phyloP scores from a whole-genome alignment of 2,113 vertebrate species.

The Myiagra hebetior region DNA sequence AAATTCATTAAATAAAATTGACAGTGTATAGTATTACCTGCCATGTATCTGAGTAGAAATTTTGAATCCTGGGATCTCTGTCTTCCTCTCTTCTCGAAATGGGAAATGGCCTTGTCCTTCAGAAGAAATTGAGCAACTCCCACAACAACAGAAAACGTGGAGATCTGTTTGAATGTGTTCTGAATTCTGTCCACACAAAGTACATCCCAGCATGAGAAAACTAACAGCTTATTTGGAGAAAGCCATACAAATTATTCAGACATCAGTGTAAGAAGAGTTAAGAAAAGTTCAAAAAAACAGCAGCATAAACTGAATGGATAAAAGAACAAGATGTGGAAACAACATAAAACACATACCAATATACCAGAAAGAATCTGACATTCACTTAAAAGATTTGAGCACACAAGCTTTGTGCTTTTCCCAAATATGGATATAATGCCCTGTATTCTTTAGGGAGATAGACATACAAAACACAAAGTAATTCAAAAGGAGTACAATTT shows the following conservation, averaged over 20 bases:
- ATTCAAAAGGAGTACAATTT: background rate
- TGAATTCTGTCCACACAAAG: background rate
- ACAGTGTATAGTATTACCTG: conserved; percentile 33
- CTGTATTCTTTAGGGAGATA: background rate
- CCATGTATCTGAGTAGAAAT: conserved; percentile 63
- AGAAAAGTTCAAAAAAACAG: background rate
- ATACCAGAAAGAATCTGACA: background rate
- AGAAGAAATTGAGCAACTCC: conserved; percentile 55
- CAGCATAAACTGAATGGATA: background rate
- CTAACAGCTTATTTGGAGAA: background rate
- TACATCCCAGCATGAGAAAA: background rate
- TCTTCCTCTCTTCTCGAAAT: conserved; percentile 57
- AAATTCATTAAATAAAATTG: background rate
- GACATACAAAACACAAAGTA: background rate
- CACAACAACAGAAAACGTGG: conserved; percentile 8
- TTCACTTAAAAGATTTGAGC: background rate
- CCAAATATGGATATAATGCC: background rate
- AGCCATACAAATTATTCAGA: background rate
- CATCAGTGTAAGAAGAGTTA: background rate
- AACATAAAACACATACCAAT: background rate
- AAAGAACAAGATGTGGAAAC: background rate
- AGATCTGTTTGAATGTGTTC: background rate
- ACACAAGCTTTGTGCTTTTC: background rate
- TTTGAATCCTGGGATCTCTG: conserved; percentile 49
- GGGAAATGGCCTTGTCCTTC: conserved; percentile 39